These are phyloP conservation scores for Mythimna impura DNA, from an alignment of 2,888 invertebrate species.

Conservation along the genomic window DNA sequence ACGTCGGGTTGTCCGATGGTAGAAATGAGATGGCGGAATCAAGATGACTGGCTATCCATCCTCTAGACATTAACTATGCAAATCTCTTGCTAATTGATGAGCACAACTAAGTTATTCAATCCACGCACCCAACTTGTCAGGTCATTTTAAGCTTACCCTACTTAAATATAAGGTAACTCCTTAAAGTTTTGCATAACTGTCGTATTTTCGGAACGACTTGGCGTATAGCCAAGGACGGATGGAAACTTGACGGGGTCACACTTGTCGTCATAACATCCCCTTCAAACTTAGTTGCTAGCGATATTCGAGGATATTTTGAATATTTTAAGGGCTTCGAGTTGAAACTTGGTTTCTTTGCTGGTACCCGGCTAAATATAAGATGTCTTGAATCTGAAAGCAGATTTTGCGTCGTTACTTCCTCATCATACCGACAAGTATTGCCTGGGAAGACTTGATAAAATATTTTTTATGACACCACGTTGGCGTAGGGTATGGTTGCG, in stretches of 20 bases:
- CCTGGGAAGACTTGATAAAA: no score
- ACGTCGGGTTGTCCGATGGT: no score
- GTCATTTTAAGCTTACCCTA: slow-evolving; percentile 32
- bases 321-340: slow-evolving; percentile 24
- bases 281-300: slow-evolving; percentile 39
- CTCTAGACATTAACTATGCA: neutral
- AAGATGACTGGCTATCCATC: slow-evolving; percentile 1
- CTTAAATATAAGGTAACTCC: slow-evolving; percentile 25
- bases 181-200: slow-evolving; percentile 52
- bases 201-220: slow-evolving; percentile 55
- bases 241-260: slow-evolving; percentile 53
- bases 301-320: slow-evolving; percentile 40
- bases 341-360: neutral
- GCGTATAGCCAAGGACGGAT: slow-evolving; percentile 60
- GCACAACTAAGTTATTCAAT: slow-evolving; percentile 31
- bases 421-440: neutral
- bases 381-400: neutral
- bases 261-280: slow-evolving; percentile 48
- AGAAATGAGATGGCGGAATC: no score
- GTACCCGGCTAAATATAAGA: neutral
- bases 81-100: slow-evolving; percentile 28
- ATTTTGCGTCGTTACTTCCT: neutral
- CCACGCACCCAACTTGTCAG: slow-evolving; percentile 35
- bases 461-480: no score
- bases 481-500: no score